phyloP scores from a whole-genome alignment of 2,888 invertebrate species.

The Coelinius sp. region DNA sequence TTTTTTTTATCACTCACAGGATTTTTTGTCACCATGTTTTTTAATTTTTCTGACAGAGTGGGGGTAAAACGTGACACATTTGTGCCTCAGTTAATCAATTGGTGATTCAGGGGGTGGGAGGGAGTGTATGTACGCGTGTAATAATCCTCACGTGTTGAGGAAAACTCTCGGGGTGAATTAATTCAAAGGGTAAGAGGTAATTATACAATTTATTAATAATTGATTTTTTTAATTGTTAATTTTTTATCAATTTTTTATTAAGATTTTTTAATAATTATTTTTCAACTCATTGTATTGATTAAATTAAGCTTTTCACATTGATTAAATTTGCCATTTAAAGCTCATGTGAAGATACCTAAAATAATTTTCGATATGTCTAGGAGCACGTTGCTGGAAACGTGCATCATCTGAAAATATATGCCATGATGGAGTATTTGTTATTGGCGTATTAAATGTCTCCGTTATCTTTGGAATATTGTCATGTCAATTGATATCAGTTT shows the following conservation, averaged over 20 bases:
- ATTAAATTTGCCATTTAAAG: background rate
- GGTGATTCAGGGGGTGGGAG: slow-evolving; percentile 16
- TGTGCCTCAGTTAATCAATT: background rate
- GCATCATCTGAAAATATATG: background rate
- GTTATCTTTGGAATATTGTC: background rate
- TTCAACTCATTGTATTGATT: background rate
- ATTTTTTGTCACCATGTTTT: background rate
- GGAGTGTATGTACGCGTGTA: too few relatives aligned
- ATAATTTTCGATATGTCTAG: background rate
- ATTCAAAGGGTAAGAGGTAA: background rate
- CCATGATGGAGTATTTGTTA: background rate
- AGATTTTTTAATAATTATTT: too few relatives aligned
- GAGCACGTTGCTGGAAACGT: slow-evolving; percentile 15
- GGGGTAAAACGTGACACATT: background rate
- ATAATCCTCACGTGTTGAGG: slow-evolving; percentile 28
- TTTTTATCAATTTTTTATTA: too few relatives aligned
- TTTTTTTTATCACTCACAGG: background rate
- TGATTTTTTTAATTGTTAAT: too few relatives aligned
- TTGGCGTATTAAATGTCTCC: background rate
- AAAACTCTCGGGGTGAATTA: background rate
- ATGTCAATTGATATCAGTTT: background rate
- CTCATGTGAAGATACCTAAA: background rate
- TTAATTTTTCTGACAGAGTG: background rate
- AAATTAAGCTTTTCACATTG: background rate
- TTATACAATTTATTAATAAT: background rate